Evolutionary conservation across 2,113 vertebrate species (phyloP).

Genomic region (Rhombomys opimus): DNA sequence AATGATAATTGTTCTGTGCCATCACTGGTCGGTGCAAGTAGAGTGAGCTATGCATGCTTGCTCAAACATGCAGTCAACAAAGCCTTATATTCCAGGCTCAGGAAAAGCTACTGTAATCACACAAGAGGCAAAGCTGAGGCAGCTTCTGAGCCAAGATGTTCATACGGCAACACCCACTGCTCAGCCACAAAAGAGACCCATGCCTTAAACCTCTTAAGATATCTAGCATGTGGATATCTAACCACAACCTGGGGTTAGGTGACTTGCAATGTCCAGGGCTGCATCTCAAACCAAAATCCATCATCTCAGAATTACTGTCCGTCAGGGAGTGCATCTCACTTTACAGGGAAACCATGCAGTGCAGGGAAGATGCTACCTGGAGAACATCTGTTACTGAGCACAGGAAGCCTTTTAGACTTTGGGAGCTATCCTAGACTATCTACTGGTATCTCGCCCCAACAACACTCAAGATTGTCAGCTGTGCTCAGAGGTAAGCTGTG

Average conservation of each 20-base stretch:
- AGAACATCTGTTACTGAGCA: slow-evolving; percentile 41
- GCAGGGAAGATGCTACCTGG: slow-evolving; percentile 21
- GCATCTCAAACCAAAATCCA: rapidly evolving
- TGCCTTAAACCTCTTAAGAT: slow-evolving; percentile 71
- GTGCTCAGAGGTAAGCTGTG: neutral
- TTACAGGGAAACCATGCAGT: neutral
- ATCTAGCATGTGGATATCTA: slow-evolving; percentile 50
- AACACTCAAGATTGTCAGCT: neutral
- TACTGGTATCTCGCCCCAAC: neutral
- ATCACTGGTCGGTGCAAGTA: slow-evolving; percentile 72
- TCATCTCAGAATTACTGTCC: neutral
- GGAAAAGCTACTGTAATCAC: slow-evolving; percentile 70
- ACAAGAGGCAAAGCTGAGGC: slow-evolving; percentile 66
- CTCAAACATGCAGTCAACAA: slow-evolving; percentile 73
- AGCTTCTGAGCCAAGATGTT: slow-evolving; percentile 72
- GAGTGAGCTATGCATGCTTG: slow-evolving; percentile 68
- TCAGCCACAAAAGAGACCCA: slow-evolving; percentile 76
- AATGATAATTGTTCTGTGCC: slow-evolving; percentile 72
- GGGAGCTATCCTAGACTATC: slow-evolving; percentile 43
- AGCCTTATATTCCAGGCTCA: slow-evolving; percentile 61
- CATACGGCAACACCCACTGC: slow-evolving; percentile 53
- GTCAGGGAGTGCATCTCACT: neutral
- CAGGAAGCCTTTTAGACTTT: neutral
- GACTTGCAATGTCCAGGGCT: slow-evolving; percentile 16
- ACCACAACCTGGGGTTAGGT: slow-evolving; percentile 76